Conservation (phyloP, 2,888 invertebrate genomes). For the Amblyjoppa proteus region DNA sequence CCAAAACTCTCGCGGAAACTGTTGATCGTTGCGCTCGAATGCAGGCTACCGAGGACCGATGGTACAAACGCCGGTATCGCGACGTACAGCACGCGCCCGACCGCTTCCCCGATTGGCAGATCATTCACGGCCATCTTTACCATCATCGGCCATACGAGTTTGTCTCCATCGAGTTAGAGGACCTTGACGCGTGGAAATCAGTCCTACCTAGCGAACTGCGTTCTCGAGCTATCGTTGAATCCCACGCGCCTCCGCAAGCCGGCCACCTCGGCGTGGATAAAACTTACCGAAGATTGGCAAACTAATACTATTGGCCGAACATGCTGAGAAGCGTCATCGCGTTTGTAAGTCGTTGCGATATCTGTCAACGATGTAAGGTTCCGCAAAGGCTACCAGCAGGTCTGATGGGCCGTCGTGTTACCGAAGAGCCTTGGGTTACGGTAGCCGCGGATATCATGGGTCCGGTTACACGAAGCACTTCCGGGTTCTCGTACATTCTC, state of each 20-base stretch:
- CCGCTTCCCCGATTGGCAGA: conserved; percentile 23
- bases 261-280: background rate
- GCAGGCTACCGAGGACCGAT: conserved; percentile 8
- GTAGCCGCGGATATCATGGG: conserved; percentile 21
- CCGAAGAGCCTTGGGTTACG: conserved; percentile 29
- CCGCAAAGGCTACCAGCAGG: conserved; percentile 12
- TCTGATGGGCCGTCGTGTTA: conserved; percentile 7
- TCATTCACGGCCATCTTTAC: background rate
- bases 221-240: background rate
- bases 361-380: conserved; percentile 36
- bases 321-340: background rate
- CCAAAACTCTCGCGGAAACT: conserved; percentile 20
- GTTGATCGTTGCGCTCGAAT: background rate
- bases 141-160: background rate
- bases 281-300: background rate
- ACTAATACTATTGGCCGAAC: background rate
- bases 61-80: conserved; percentile 25
- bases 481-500: conserved; percentile 7
- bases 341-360: conserved; percentile 20
- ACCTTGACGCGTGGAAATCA: background rate
- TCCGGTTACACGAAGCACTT: background rate
- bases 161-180: background rate
- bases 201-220: background rate
- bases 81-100: background rate
- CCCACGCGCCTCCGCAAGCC: background rate